These are phyloP conservation scores for Polydrusus cervinus DNA, from an alignment of 2,888 invertebrate genomes.

Conservation along the genomic window DNA sequence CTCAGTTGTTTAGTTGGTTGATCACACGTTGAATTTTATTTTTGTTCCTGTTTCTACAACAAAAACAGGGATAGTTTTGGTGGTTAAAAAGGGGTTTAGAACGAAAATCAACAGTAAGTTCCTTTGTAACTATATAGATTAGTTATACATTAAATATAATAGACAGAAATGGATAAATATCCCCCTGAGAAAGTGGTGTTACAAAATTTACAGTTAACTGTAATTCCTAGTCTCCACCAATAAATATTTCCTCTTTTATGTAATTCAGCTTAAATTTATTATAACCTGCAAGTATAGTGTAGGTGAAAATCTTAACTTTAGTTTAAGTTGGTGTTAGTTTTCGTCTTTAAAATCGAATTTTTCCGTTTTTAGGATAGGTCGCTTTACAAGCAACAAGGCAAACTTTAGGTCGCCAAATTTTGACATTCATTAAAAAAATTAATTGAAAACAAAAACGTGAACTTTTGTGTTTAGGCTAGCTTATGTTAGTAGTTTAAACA, in stretches of 20 bases:
- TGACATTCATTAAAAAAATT: constrained; percentile 39
- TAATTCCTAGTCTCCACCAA: constrained; percentile 22
- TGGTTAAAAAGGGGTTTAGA: not conserved
- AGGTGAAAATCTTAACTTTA: constrained; percentile 18
- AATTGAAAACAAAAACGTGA: constrained; percentile 45
- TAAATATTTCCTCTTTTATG: constrained; percentile 40
- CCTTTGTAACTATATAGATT: not conserved
- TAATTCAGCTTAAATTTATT: constrained; percentile 41
- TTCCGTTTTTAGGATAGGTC: constrained; percentile 18
- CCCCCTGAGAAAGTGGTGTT: not conserved
- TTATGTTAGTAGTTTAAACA: constrained; percentile 25
- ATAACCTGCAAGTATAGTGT: constrained; percentile 43
- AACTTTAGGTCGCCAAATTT: constrained; percentile 30
- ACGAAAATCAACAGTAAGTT: not conserved
- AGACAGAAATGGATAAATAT: constrained; percentile 5
- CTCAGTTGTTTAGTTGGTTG: constrained; percentile 11
- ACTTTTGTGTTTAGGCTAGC: constrained; percentile 19
- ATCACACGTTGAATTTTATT: not conserved
- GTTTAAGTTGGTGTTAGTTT: constrained; percentile 5
- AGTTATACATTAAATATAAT: not conserved
- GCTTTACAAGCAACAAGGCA: not conserved
- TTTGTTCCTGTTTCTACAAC: not conserved
- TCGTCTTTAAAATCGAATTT: constrained; percentile 2
- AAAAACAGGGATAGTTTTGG: constrained; percentile 1
- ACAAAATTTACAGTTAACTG: constrained; percentile 42